phyloP scores from a whole-genome alignment of 2,888 invertebrate species.

The Dasysyrphus albostriatus region DNA sequence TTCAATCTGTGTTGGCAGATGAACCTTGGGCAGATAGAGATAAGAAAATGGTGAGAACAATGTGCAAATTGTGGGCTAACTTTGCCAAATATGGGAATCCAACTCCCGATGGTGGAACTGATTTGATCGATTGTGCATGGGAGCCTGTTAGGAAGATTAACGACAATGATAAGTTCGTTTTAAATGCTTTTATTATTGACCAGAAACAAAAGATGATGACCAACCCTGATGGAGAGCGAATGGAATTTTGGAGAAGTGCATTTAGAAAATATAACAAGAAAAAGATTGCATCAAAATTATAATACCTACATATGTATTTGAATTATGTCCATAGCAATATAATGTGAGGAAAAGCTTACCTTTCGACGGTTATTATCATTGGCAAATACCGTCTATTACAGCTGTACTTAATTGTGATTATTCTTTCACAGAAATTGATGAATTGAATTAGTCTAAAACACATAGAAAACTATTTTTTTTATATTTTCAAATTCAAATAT shows the following conservation, averaged over 20 bases:
- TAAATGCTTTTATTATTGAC: slow-evolving; percentile 81
- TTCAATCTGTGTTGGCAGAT: slow-evolving; percentile 81
- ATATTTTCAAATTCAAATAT: too few relatives aligned
- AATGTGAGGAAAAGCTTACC: too few relatives aligned
- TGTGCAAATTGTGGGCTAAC: slow-evolving; percentile 87
- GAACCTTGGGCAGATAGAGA: slow-evolving; percentile 76
- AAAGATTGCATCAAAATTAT: slow-evolving; percentile 8
- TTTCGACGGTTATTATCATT: too few relatives aligned
- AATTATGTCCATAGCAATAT: too few relatives aligned
- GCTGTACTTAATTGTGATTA: too few relatives aligned
- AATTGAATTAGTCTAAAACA: too few relatives aligned
- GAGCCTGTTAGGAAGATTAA: slow-evolving; percentile 77
- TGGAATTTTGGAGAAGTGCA: slow-evolving; percentile 81
- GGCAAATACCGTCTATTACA: too few relatives aligned
- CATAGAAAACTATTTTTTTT: too few relatives aligned
- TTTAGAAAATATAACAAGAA: slow-evolving; percentile 79
- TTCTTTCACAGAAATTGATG: too few relatives aligned
- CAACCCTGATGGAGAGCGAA: slow-evolving; percentile 80
- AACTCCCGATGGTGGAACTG: slow-evolving; percentile 77
- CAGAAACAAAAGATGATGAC: slow-evolving; percentile 78
- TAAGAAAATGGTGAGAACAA: slow-evolving; percentile 82
- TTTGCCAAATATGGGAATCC: slow-evolving; percentile 86
- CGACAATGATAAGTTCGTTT: slow-evolving; percentile 68
- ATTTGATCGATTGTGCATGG: slow-evolving; percentile 78
- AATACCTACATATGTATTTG: not conserved